phyloP scores from a whole-genome alignment of 2,888 invertebrate genomes.

The Belgica antarctica region DNA sequence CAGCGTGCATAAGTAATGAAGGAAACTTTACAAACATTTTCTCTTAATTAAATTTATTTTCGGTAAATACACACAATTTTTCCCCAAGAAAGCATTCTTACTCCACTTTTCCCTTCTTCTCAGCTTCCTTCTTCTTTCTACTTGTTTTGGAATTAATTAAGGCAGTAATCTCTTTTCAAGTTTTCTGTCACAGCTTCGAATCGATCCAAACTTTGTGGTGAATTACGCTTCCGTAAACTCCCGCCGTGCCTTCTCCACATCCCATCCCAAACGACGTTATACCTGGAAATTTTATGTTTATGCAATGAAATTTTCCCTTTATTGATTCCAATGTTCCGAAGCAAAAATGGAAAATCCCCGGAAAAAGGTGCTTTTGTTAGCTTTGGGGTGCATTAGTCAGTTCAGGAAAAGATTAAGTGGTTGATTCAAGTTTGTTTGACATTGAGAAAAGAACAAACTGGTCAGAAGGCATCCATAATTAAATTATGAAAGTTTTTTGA shows the following conservation, averaged over 20 bases:
- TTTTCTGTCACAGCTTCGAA: not conserved
- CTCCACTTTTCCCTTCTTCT: not conserved
- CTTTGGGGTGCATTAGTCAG: not conserved
- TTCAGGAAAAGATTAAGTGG: too few relatives aligned
- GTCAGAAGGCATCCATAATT: too few relatives aligned
- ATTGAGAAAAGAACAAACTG: too few relatives aligned
- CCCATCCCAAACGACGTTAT: conserved; percentile 2
- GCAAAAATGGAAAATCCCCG: not conserved
- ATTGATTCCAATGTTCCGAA: not conserved
- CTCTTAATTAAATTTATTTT: conserved; percentile 22
- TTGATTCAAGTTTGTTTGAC: too few relatives aligned
- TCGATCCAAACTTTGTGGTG: conserved; percentile 25
- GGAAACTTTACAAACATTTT: not conserved
- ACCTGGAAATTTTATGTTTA: not conserved
- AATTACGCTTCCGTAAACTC: conserved; percentile 17
- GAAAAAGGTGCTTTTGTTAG: not conserved
- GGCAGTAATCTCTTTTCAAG: not conserved
- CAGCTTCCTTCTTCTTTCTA: not conserved
- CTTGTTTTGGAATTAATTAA: not conserved
- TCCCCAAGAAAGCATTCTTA: not conserved
- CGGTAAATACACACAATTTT: not conserved
- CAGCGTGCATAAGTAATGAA: conserved; percentile 17
- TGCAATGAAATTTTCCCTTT: not conserved
- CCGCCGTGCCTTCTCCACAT: conserved; percentile 14
- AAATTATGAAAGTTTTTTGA: too few relatives aligned